Base-by-base conservation (phyloP, 2,888 invertebrate genomes). In the Euzophera pinguis region DNA sequence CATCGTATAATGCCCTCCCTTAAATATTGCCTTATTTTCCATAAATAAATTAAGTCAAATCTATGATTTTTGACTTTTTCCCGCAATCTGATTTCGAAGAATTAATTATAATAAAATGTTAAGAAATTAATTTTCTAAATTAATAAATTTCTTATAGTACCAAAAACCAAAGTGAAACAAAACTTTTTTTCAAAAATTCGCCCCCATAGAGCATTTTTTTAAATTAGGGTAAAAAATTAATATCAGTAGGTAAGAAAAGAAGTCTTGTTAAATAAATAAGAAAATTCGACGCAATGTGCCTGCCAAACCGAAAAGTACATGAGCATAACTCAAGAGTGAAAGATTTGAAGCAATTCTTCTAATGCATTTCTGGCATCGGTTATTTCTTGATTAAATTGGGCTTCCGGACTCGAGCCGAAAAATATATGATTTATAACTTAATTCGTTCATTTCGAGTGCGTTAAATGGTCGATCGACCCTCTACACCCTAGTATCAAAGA, bases 321-420 rank as follows among this genome's bases (percentile, higher is more conserved):
- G 57, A 55, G 47, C 59, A 53, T 59, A 65, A 64, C 64, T 59
- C 54, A 22, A 52, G 49, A 49, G 53, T 61, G 66, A 68, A 63
- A 70, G 64, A 64, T 63, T 73, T 74, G 69, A 68, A 72, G 75
- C 68, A 74, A 76, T 76, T 71, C 72, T 75, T 75, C 71, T 76
- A 77, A 77, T 77, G 76, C 75, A 69, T 68, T 59, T 62, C 58
- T 61, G 63, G 63, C 75, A 71, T 58, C 59, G 63, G 64, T 73
- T 73, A 71, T 77, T 74, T 71, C 73, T 64, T 71, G 76, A 77
- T 76, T 77, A 74, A 75, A 42, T 62, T 60, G 57, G 60, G 57
- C 59, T 58, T 55, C 64, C 63, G 58, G 53, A 63, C 63, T 64
- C 63, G 53, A 60, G 59, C 64, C 4, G 27, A 32, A 27, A 17